Percentiles rank a stretch among this genome's conserved stretches.
Evolutionary conservation across 2,888 invertebrate genomes (phyloP).

Genomic region (Eilema caniola): DNA sequence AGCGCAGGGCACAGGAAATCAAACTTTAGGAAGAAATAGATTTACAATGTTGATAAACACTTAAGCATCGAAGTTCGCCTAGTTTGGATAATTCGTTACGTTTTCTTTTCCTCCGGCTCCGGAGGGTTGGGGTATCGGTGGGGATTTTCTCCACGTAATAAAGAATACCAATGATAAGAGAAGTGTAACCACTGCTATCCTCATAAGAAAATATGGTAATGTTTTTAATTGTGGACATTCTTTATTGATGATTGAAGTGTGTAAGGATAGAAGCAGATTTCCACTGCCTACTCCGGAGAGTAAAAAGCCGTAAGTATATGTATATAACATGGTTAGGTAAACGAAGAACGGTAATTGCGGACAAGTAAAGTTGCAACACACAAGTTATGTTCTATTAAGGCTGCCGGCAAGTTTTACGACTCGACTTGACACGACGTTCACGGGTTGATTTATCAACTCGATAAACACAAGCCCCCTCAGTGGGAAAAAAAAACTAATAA

Average conservation of each 20-base stretch:
- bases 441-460: constrained; percentile 36
- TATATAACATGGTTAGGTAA: neutral
- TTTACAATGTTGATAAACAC: neutral
- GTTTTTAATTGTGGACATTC: too few relatives aligned
- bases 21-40: neutral
- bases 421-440: constrained; percentile 22
- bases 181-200: neutral
- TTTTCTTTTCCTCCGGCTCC: too few relatives aligned
- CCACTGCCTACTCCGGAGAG: too few relatives aligned
- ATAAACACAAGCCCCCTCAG: constrained; percentile 28
- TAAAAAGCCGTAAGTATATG: too few relatives aligned
- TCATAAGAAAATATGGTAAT: neutral
- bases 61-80: neutral
- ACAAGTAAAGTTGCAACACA: constrained; percentile 29
- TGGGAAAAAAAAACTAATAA: constrained; percentile 5
- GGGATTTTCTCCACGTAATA: too few relatives aligned
- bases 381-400: constrained; percentile 37
- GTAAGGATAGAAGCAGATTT: too few relatives aligned
- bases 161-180: neutral
- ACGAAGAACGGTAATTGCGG: neutral
- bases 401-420: constrained; percentile 34
- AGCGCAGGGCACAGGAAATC: neutral
- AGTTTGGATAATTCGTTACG: neutral
- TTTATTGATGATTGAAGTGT: too few relatives aligned
- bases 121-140: too few relatives aligned